Base-by-base conservation (phyloP, 2,113 vertebrate genomes). In the Chlorodrepanis virens region DNA sequence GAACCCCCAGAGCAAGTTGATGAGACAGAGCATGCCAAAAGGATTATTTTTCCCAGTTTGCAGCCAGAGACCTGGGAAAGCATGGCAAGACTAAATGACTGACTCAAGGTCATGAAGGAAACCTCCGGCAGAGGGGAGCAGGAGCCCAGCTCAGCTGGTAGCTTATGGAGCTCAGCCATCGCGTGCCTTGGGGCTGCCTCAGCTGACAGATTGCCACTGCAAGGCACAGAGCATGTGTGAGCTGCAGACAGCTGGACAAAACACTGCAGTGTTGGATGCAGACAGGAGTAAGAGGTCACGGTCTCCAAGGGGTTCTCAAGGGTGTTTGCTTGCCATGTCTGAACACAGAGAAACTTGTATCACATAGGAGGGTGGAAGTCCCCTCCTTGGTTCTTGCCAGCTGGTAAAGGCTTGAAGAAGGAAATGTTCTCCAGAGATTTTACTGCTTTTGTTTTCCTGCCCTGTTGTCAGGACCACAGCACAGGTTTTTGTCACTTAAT, bases 61-160 rank as follows among this genome's bases (percentile, higher is more conserved):
- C 50, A 59, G 63, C 12, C 79, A 50, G 33, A 67, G 63, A 83
- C 40, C 57, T 23, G 45, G 70, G 61, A 63, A 89, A 84, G 35
- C 3, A 2, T 12, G 29, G 64, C 81, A 54, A 39, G 80, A 40
- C 65, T 78, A 21, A 63, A 80, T 1, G 22, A 83, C 44, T 9
- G 65, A 59, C 64, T 77, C 63, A 92, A 78, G 83, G 83, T 97
- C 64, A 57, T 0, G 1, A 33, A 91, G 52, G 19, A 56, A 83
- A 92, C 44, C 80, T 82, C 76, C 81, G 89, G 94, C 86, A 78
- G 72, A 78, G 54, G 42, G 76, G 44, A 89, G 83, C 93, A 92
- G 75, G 76, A 91, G 87, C 64, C 54, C 87, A 72, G 49, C 74
- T 77, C 94, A 91, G 88, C 92, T 95, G 94, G 75, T 53, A 49